These are phyloP conservation scores for Bubo scandiacus DNA, from an alignment of 2,113 vertebrate genomes.

Conservation along the genomic window DNA sequence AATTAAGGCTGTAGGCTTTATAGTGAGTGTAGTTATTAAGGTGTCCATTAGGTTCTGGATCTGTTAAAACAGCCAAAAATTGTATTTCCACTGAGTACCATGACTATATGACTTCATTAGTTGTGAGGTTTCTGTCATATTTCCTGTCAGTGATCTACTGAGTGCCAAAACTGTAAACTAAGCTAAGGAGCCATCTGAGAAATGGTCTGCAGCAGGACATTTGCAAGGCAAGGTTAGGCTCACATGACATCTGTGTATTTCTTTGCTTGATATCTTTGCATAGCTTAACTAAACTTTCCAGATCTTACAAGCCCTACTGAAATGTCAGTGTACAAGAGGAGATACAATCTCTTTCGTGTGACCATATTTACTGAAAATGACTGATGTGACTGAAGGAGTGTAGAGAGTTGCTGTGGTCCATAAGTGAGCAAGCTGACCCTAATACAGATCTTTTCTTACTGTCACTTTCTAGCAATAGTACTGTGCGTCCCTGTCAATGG, in stretches of 20 bases:
- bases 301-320: background rate
- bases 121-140: background rate
- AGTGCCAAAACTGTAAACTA: background rate
- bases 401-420: background rate
- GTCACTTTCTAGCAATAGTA: background rate
- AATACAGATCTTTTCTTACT: background rate
- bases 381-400: background rate
- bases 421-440: background rate
- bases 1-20: background rate
- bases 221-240: background rate
- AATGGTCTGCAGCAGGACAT: background rate
- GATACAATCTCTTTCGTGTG: background rate
- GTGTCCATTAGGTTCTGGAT: background rate
- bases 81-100: background rate
- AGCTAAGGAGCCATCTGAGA: background rate
- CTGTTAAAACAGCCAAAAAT: background rate
- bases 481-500: background rate
- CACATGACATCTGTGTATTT: background rate
- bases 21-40: background rate
- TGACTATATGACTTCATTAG: background rate
- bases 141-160: background rate
- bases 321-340: background rate
- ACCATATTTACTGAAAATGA: background rate
- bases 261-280: background rate
- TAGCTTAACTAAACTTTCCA: background rate